Evolutionary conservation across 2,797 vertebrate genomes (phyloP).

Genomic region (Gymnocypris eckloni): DNA sequence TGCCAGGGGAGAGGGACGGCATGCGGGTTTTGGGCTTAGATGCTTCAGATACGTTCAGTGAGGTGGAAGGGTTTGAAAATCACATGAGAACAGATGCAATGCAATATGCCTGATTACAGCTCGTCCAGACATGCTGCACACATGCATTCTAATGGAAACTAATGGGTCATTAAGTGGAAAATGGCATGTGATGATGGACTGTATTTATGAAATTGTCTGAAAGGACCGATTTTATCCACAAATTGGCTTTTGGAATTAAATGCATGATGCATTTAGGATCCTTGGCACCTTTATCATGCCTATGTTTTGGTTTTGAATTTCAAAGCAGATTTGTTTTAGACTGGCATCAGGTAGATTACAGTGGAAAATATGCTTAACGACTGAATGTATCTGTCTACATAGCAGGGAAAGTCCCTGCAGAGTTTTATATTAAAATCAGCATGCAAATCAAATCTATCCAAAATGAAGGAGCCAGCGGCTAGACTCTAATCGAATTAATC

Average conservation of each 20-base stretch:
- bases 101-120: slow-evolving; percentile 68
- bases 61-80: slow-evolving; percentile 68
- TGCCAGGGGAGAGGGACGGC: slow-evolving; percentile 54
- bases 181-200: slow-evolving; percentile 73
- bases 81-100: slow-evolving; percentile 32
- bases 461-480: slow-evolving; percentile 67
- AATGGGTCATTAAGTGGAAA: slow-evolving; percentile 78
- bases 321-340: slow-evolving; percentile 45
- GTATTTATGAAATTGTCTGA: slow-evolving; percentile 55
- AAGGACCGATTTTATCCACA: slow-evolving; percentile 31
- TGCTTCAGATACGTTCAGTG: slow-evolving; percentile 69
- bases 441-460: slow-evolving; percentile 74
- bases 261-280: background rate
- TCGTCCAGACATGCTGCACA: slow-evolving; percentile 68
- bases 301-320: slow-evolving; percentile 43
- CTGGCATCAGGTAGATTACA: slow-evolving; percentile 50
- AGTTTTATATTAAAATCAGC: slow-evolving; percentile 72
- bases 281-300: background rate
- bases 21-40: slow-evolving; percentile 51
- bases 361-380: slow-evolving; percentile 46
- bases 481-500: slow-evolving; percentile 77
- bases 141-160: slow-evolving; percentile 74
- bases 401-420: slow-evolving; percentile 52
- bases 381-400: slow-evolving; percentile 1
- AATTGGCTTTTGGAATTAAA: slow-evolving; percentile 18